Base-by-base conservation (phyloP, 2,113 vertebrate species). In the Pterophyllum scalare region DNA sequence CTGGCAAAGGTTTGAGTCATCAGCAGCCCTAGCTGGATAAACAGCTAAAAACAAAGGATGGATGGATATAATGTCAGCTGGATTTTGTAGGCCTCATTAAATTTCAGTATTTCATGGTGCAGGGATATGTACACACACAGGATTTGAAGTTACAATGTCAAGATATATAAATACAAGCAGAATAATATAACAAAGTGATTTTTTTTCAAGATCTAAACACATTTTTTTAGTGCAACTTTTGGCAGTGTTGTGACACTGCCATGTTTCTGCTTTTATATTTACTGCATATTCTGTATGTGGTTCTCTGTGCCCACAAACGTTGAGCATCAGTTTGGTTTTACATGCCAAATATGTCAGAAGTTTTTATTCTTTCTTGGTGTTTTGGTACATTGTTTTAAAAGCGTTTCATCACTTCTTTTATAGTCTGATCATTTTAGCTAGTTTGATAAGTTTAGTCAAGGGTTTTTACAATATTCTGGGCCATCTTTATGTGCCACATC, bases 241-340 rank as follows among this genome's bases (percentile, higher is more conserved):
- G 17, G 11, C 26, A 72, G 43, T 31, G 31, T 19, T 33, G 33
- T 33, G 33, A 72, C 5, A 0, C 17, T 72, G 43, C 43, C 15
- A 28, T 70, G 65, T 52, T 72, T 17, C 14, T 31, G 46, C 13
- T 72, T 31, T 52, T 49, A 72, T 52, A 72, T 49, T 70, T 52
- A 52, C 43, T 72, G 24, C 43, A 11, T 52, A 72, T 52, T 72
- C 49, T 72, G 15, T 14, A 15, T 14, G 61, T 17, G 61, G 61
- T 43, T 12, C 52, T 38, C n/a, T 57, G 33, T 80, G 49, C 22
- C 43, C n/a, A 10, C 52, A 80, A 58, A 58, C 62, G 13, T 46
- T 72, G 43, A 80, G 7, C 65, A 72, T 72, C 43, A 70, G 65
- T 70, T 49, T 28, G 40, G 65, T 13, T 72, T 78, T 54, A 38